These are phyloP conservation scores for Tetropium fuscum DNA, from an alignment of 2,888 invertebrate genomes.

Conservation along the genomic window DNA sequence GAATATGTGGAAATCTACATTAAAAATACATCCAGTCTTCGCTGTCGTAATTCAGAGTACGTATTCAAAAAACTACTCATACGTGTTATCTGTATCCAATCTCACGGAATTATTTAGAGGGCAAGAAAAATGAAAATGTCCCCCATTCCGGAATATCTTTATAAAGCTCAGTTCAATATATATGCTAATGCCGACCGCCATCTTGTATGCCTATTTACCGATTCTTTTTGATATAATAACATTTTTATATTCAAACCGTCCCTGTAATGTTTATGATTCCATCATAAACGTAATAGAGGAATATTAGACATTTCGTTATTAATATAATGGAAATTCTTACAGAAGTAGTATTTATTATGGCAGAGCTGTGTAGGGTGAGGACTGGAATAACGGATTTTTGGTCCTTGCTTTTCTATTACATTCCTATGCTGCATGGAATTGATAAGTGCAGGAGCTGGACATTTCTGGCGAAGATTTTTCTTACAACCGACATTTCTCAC, in stretches of 20 bases:
- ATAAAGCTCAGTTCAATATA: conserved; percentile 47
- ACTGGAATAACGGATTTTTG: too few relatives aligned
- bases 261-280: conserved; percentile 13
- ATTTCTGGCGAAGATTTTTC: too few relatives aligned
- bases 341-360: too few relatives aligned
- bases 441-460: too few relatives aligned
- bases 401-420: too few relatives aligned
- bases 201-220: conserved; percentile 49
- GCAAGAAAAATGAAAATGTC: conserved; percentile 43
- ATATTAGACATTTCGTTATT: conserved; percentile 10
- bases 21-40: neutral
- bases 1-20: neutral
- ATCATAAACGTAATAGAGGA: conserved; percentile 13
- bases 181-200: conserved; percentile 49
- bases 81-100: conserved; percentile 14
- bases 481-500: too few relatives aligned
- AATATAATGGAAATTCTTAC: too few relatives aligned
- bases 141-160: conserved; percentile 31
- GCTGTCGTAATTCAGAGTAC: too few relatives aligned
- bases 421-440: too few relatives aligned
- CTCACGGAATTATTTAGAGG: conserved; percentile 21
- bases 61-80: neutral
- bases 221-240: conserved; percentile 37
- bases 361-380: too few relatives aligned
- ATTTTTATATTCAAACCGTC: conserved; percentile 24